phyloP scores from a whole-genome alignment of 2,888 invertebrate genomes.

The Pecten maximus region DNA sequence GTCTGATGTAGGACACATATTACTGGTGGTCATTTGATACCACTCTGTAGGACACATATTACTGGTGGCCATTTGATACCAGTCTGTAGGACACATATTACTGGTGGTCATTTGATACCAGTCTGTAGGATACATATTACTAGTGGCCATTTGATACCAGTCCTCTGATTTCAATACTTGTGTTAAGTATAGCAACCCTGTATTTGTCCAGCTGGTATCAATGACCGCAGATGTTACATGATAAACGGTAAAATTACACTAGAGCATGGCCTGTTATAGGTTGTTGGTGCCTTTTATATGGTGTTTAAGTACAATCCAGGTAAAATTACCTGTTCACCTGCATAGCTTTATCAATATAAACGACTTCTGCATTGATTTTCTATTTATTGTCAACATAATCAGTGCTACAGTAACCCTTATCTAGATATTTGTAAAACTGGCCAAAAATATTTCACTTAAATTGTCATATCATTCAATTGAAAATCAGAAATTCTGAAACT shows the following conservation, averaged over 20 bases:
- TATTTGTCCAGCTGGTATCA: background rate
- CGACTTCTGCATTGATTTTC: background rate
- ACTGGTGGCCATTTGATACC: too few relatives aligned
- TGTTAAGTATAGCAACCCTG: background rate
- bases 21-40: too few relatives aligned
- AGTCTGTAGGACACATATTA: too few relatives aligned
- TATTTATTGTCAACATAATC: background rate
- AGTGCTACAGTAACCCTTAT: background rate
- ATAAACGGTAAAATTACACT: slow-evolving; percentile 15
- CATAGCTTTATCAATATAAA: background rate
- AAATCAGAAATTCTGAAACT: too few relatives aligned
- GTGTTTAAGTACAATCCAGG: background rate
- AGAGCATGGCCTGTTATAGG: background rate
- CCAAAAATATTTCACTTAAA: background rate
- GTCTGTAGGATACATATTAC: too few relatives aligned
- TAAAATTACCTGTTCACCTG: background rate
- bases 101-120: background rate
- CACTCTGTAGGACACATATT: too few relatives aligned
- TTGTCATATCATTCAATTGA: background rate
- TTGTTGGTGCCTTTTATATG: background rate
- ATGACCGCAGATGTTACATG: background rate
- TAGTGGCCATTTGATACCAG: background rate
- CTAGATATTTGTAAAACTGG: background rate
- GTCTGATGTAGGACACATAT: too few relatives aligned
- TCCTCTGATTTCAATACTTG: background rate